phyloP scores from a whole-genome alignment of 2,113 vertebrate genomes.

The Hemichromis elongatus region DNA sequence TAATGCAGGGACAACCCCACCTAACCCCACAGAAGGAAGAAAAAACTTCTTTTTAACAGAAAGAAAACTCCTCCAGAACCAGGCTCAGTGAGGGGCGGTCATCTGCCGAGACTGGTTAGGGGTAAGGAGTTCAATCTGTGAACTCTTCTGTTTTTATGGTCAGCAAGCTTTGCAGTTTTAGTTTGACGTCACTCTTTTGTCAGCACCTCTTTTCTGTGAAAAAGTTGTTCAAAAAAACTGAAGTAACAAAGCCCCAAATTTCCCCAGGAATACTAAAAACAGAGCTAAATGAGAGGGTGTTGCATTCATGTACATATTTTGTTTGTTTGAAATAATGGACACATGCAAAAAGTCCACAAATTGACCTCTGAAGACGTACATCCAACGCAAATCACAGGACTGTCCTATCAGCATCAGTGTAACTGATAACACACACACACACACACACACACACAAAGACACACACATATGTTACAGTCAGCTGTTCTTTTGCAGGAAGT shows the following conservation, averaged over 20 bases:
- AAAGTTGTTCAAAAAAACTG: background rate
- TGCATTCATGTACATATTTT: background rate
- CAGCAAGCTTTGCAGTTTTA: background rate
- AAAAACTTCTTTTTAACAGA: accelerated
- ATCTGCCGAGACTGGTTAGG: background rate
- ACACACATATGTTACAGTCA: constrained; percentile 4
- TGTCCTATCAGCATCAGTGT: background rate
- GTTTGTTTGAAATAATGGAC: background rate
- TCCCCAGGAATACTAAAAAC: background rate
- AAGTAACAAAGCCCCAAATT: background rate
- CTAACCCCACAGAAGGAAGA: background rate
- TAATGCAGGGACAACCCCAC: background rate
- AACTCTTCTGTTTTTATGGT: background rate
- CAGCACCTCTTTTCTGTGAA: background rate
- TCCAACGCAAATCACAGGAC: background rate
- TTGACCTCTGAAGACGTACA: background rate
- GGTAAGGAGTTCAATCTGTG: background rate
- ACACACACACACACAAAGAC: background rate
- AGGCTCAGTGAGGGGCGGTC: background rate
- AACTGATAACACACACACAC: background rate
- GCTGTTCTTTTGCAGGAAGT: constrained; percentile 31
- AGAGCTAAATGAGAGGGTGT: background rate
- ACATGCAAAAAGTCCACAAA: background rate
- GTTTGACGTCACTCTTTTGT: background rate
- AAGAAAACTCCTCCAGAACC: background rate